phyloP scores from a whole-genome alignment of 2,888 invertebrate genomes.

The Lutraria lutraria region DNA sequence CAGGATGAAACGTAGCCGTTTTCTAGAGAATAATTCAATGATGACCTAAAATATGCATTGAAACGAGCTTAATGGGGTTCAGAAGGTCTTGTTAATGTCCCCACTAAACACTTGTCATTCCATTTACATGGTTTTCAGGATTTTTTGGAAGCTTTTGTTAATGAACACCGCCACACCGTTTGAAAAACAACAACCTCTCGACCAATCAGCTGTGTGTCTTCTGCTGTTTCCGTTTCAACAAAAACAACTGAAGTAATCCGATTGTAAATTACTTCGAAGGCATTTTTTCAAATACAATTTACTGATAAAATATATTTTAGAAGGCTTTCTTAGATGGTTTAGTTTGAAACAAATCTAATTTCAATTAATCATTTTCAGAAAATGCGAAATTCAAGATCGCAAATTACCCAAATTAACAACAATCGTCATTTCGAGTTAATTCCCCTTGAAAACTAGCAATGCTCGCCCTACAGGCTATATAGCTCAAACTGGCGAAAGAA shows the following conservation, averaged over 20 bases:
- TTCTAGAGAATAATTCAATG: background rate
- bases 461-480: too few relatives aligned
- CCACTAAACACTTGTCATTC: constrained; percentile 36
- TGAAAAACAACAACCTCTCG: constrained; percentile 79
- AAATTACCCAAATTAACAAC: background rate
- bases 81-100: constrained; percentile 16
- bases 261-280: background rate
- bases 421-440: background rate
- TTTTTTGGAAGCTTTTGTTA: constrained; percentile 16
- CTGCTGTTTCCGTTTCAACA: constrained; percentile 65
- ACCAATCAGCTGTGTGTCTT: constrained; percentile 80
- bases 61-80: constrained; percentile 13
- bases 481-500: too few relatives aligned
- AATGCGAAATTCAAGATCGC: background rate
- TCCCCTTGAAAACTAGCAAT: too few relatives aligned
- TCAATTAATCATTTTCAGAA: background rate
- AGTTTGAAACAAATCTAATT: background rate
- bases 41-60: constrained; percentile 14
- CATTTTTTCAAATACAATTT: background rate
- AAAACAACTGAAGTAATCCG: constrained; percentile 5
- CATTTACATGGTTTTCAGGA: constrained; percentile 54
- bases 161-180: constrained; percentile 80
- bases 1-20: background rate
- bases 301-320: background rate
- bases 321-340: background rate